These are phyloP conservation scores for Didymodactylos carnosus DNA, from an alignment of 2,888 invertebrate genomes.

Conservation along the genomic window DNA sequence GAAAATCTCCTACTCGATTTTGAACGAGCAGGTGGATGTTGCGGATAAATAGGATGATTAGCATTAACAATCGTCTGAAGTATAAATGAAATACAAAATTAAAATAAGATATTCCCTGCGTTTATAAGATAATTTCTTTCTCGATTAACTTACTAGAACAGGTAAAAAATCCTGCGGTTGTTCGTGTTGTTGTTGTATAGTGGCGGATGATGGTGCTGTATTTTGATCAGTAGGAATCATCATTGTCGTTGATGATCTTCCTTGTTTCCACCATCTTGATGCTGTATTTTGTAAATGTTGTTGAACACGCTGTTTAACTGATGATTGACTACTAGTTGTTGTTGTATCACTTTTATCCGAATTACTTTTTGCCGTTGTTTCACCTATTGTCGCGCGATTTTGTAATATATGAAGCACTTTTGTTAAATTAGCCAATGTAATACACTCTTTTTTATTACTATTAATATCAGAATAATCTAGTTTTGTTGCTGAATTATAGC, in stretches of 20 bases:
- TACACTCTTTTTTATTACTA: not conserved
- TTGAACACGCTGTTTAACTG: not conserved
- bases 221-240: not conserved
- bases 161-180: not conserved
- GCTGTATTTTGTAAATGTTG: not conserved
- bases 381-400: not conserved
- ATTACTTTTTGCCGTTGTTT: not conserved
- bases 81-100: no score
- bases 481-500: not conserved
- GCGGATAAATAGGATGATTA: no score
- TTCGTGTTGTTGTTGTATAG: not conserved
- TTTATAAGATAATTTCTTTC: no score
- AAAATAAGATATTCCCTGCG: no score
- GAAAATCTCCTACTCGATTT: no score
- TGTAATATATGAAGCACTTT: not conserved
- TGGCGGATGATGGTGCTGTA: not conserved
- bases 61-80: not conserved
- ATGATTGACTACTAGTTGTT: not conserved
- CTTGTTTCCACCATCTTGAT: not conserved
- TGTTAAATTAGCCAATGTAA: not conserved
- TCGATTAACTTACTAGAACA: not conserved
- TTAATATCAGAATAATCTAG: not conserved
- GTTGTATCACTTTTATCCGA: not conserved
- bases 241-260: not conserved
- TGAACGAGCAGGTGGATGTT: no score